Evolutionary conservation across 1,140 invertebrate species (phyloP).

Genomic region (Palaemon carinicauda): DNA sequence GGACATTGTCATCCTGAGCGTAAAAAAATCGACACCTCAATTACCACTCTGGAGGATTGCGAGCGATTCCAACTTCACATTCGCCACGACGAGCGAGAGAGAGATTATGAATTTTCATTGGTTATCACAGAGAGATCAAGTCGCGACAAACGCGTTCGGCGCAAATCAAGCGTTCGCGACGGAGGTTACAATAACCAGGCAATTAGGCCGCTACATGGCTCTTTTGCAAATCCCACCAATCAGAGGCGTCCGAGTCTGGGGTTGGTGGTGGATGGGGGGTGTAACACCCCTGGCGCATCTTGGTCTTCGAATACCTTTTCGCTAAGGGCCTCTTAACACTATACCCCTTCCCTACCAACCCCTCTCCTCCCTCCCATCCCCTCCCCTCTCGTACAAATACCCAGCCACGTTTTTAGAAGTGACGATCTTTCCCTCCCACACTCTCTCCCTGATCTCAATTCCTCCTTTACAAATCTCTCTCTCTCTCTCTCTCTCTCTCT

Average conservation of each 20-base stretch:
- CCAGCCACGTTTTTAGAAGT: no score
- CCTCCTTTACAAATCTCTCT: no score
- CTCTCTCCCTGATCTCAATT: no score
- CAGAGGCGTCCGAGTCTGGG: conserved; percentile 17
- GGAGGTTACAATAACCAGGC: conserved; percentile 40
- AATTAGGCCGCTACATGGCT: conserved; percentile 43
- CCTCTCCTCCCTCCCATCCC: no score
- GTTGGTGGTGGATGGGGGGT: no score
- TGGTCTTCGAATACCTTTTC: no score
- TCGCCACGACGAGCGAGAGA: conserved; percentile 30
- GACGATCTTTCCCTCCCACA: no score
- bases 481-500: no score
- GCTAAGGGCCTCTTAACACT: no score
- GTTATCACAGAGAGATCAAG: conserved; percentile 40
- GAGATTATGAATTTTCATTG: conserved; percentile 57
- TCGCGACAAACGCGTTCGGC: conserved; percentile 1
- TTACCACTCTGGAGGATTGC: conserved; percentile 30
- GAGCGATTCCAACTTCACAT: conserved; percentile 44
- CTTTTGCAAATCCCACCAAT: conserved; percentile 25
- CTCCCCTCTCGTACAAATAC: no score
- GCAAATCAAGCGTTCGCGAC: conserved; percentile 21
- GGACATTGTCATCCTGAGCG: conserved; percentile 36
- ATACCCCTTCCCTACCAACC: no score
- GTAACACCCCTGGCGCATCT: background rate
- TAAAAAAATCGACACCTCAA: conserved; percentile 23